Conservation (phyloP, 2,797 vertebrate genomes). For the Paguma larvata region DNA sequence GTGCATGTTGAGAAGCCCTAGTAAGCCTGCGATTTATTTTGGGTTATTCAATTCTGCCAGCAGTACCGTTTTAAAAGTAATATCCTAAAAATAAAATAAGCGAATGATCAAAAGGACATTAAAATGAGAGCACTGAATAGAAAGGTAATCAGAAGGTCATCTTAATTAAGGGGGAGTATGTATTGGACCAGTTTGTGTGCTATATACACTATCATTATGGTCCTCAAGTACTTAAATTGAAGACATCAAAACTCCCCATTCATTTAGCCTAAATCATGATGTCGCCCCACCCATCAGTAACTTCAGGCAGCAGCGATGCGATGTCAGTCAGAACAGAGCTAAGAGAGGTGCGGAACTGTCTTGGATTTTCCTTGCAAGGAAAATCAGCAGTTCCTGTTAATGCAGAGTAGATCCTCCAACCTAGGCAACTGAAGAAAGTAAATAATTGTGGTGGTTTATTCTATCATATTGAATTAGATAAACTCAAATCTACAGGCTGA, state of each 20-base stretch:
- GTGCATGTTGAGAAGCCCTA: background rate
- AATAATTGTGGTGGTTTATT: conserved; percentile 58
- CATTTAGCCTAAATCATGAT: background rate
- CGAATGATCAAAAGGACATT: background rate
- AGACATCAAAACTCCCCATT: background rate
- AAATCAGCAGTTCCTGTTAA: conserved; percentile 45
- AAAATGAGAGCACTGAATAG: background rate
- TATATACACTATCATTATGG: background rate
- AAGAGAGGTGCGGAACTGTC: background rate
- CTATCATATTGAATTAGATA: conserved; percentile 11
- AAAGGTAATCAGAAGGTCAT: background rate
- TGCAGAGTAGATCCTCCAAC: background rate
- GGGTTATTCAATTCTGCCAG: background rate
- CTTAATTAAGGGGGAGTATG: background rate
- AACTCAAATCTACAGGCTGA: conserved; percentile 65
- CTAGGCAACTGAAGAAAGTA: conserved; percentile 48
- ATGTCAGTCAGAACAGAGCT: background rate
- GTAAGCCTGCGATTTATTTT: background rate
- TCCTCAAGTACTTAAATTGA: background rate
- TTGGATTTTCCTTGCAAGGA: conserved; percentile 55
- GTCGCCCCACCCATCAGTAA: background rate
- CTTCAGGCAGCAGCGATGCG: background rate
- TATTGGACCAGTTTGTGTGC: background rate
- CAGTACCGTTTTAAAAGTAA: conserved; percentile 35
- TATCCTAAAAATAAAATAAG: background rate